These are phyloP conservation scores for Ophion ellenae DNA, from an alignment of 2,888 invertebrate genomes.

Conservation along the genomic window DNA sequence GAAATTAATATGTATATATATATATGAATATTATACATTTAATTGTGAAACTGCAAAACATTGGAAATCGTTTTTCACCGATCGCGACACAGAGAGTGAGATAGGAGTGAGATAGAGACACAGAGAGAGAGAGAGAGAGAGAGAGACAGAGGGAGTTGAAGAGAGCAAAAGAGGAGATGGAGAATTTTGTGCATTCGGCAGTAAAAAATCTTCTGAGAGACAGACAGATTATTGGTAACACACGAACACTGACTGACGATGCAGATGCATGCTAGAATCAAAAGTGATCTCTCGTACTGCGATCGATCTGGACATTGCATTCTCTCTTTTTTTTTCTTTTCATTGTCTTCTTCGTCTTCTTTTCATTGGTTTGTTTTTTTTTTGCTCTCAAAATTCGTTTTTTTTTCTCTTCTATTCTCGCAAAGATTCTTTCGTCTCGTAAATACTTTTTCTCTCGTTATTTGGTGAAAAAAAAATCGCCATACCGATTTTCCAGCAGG, in stretches of 20 bases:
- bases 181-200: constrained; percentile 70
- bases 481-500: constrained; percentile 59
- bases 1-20: too few species aligned
- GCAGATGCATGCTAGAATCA: constrained; percentile 74
- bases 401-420: constrained; percentile 41
- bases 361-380: constrained; percentile 14
- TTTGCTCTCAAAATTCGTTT: constrained; percentile 35
- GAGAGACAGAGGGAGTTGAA: constrained; percentile 23
- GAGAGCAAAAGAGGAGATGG: constrained; percentile 41
- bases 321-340: constrained; percentile 22
- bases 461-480: constrained; percentile 45
- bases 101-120: too few species aligned
- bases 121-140: constrained; percentile 50
- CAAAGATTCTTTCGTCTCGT: constrained; percentile 16
- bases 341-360: constrained; percentile 35
- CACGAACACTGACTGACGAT: constrained; percentile 75
- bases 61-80: constrained; percentile 15
- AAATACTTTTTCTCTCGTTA: constrained; percentile 50
- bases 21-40: too few species aligned
- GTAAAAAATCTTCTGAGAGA: constrained; percentile 68
- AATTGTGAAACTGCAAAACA: background rate
- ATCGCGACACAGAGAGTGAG: constrained; percentile 28
- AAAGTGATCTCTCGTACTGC: constrained; percentile 60
- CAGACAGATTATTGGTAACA: constrained; percentile 68
- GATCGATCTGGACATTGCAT: constrained; percentile 47